Base-by-base conservation (phyloP, 2,888 invertebrate genomes). In the Bellardia bayeri region DNA sequence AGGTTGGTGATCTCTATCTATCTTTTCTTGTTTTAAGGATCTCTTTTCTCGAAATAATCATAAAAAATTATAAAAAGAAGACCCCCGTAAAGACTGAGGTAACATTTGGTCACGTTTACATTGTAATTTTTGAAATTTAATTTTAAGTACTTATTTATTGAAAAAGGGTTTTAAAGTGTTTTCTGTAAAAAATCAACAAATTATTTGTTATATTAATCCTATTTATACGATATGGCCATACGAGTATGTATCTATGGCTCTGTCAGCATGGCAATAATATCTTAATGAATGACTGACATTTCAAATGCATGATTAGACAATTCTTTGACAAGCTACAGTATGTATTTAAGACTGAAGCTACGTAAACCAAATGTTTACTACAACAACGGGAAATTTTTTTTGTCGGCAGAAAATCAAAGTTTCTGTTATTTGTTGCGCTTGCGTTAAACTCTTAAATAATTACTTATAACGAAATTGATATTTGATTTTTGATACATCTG, bases 1-100 rank as follows among this genome's bases (percentile, higher is more conserved):
- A 78, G 71, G 33, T 83, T 78, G 71, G 63, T 64, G 83, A 83
- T 83, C 66, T 56, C 54, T 72, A 83, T 83, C 72, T 78, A 23
- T 23, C 6, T 23, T 54, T 56, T 40, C 45, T 14, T n/a, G 30
- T 23, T 54, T 61, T 16, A 76, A 82, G 82, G 74, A 82, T 82
- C 76, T 69, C 40, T 23, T 49, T 45, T 45, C 40, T 66, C 23
- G 16, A 75, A 56, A 66, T 23, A 49, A 37, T 58, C 40, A 45
- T 75, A 56, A 51, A 64, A 49, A 58, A 33, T 51, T 49, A 8
- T 45, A 16, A 42, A n/a, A 69, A 71, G 37, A 63, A 64, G 58
- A 71, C 63, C 76, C 76, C 63, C 56, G 54, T 30, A 80, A 72
- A 64, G 63, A 40, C 54, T 49, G 58, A 64, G 58, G 63, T 72